Base-by-base conservation (phyloP, 1,140 invertebrate species). In the Drosophila yakuba region DNA sequence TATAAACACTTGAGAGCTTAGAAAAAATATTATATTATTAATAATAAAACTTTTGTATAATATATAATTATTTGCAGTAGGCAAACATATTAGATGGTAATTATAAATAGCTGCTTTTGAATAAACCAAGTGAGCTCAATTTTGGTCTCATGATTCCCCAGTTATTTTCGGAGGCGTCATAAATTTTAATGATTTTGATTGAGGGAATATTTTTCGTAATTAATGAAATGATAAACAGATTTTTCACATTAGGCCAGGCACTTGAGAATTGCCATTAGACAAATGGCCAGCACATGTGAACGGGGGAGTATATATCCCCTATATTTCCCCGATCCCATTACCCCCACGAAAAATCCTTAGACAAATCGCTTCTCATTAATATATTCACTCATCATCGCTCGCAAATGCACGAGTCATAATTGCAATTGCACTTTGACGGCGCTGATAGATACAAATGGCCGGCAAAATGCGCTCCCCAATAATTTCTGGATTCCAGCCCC, bases 311-410 rank as follows among this genome's bases (percentile, higher is more conserved):
- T 20, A 32, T 47, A 10, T 17, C 11, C n/a, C 36, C 15, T 11
- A 28, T 7, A 17, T 23, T 14, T 14, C 3, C 59, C 36, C n/a
- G 32, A 23, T 32, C 20, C 50, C 35, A 35, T 28, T 38, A 12
- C 38, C 68, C 66, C 38, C 8, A 20, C 15, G 32, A 25, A 36
- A 17, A 39, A 56, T 74, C 47, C 62, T 36, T 54, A 78, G 85
- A 89, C 85, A 89, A 90, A 89, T 89, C 85, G 77, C 80, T 89
- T 77, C 58, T 89, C 84, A 89, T 89, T 89, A 89, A 89, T 89
- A 89, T 84, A 89, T 90, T 84, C 84, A 89, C 84, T 88, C 84
- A 88, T 84, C 84, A 89, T 84, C 43, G 72, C 38, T 41, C 71
- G 45, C 66, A 88, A 88, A 88, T 89, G 84, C 72, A 84, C 67